phyloP scores from a whole-genome alignment of 2,113 vertebrate species.

The Craseonycteris thonglongyai region DNA sequence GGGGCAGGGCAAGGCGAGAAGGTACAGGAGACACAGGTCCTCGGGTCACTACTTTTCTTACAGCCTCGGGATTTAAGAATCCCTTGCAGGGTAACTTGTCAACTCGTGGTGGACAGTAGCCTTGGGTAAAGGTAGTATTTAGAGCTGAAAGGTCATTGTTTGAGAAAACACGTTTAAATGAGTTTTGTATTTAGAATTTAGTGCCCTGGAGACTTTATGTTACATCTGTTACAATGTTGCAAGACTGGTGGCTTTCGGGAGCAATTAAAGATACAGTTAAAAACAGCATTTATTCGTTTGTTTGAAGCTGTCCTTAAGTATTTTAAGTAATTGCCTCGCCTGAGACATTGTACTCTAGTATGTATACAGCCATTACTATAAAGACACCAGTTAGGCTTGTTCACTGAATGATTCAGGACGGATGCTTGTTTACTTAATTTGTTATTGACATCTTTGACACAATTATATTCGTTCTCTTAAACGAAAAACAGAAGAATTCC shows the following conservation, averaged over 20 bases:
- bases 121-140: background rate
- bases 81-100: background rate
- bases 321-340: background rate
- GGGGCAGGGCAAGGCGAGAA: background rate
- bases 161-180: background rate
- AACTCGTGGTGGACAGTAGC: background rate
- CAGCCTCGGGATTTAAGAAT: background rate
- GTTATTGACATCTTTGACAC: background rate
- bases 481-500: background rate
- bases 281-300: background rate
- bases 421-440: background rate
- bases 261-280: background rate
- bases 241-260: slow-evolving; percentile 5
- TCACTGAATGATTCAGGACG: background rate
- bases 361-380: background rate
- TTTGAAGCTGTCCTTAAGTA: background rate
- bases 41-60: background rate
- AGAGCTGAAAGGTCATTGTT: background rate
- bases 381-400: background rate
- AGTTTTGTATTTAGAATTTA: background rate
- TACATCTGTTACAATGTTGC: background rate
- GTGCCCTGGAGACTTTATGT: background rate
- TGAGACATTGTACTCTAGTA: background rate
- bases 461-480: background rate
- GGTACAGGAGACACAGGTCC: background rate